These are phyloP conservation scores for Papio anubis DNA, from an alignment of 2,113 vertebrate genomes.

Conservation along the genomic window DNA sequence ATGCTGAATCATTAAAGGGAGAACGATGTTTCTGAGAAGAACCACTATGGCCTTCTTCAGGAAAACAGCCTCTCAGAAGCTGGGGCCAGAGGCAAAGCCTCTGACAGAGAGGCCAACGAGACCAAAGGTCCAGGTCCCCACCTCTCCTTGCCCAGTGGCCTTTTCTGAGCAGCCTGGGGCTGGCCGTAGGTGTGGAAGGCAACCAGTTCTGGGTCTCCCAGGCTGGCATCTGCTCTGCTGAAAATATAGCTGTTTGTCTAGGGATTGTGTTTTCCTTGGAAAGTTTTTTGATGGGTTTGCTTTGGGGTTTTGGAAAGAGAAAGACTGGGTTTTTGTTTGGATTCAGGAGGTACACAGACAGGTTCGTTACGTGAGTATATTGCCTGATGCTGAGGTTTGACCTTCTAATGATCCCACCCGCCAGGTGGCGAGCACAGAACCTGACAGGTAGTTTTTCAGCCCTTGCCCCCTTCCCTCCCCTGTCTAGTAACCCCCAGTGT, in stretches of 20 bases:
- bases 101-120: neutral
- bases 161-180: neutral
- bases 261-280: neutral
- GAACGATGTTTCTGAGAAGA: neutral
- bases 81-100: accelerated
- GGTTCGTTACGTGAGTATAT: no score
- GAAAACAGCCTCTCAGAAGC: neutral
- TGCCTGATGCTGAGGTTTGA: no score
- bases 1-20: neutral
- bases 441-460: no score
- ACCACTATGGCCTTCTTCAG: neutral
- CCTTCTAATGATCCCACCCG: no score
- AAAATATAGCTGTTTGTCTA: neutral
- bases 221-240: no score
- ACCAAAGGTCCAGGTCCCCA: no score
- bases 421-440: no score
- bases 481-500: no score
- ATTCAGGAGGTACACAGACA: no score
- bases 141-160: neutral
- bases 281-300: neutral
- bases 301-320: neutral
- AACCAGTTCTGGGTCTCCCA: neutral
- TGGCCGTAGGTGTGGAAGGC: accelerated
- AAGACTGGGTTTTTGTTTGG: neutral
- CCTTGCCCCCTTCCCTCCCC: no score